phyloP scores from a whole-genome alignment of 2,797 vertebrate genomes.

The Kryptolebias ocellatus region DNA sequence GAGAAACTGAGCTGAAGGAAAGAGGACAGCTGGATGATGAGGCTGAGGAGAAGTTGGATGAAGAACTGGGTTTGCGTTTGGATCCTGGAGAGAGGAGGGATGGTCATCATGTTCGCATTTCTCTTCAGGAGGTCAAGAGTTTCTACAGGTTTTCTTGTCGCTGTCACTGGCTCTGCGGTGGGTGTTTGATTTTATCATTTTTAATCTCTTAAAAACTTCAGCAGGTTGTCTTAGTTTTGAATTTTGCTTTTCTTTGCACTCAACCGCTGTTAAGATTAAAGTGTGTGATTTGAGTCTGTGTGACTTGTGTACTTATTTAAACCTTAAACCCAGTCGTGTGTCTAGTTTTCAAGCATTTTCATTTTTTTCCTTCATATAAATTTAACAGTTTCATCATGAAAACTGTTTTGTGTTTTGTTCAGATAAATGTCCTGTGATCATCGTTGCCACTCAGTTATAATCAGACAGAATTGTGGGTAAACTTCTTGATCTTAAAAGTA shows the following conservation, averaged over 20 bases:
- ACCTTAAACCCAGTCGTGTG: too few relatives aligned
- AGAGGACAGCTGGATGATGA: conserved; percentile 5
- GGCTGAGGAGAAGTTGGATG: conserved; percentile 5
- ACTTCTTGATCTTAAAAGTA: neutral
- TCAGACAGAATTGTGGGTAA: neutral
- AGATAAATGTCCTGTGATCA: neutral
- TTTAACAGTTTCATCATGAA: neutral
- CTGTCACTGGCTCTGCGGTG: conserved; percentile 80
- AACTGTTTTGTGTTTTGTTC: neutral
- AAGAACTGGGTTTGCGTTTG: conserved; percentile 51
- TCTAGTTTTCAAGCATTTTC: neutral
- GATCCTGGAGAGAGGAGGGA: conserved; percentile 56
- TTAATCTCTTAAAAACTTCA: too few relatives aligned
- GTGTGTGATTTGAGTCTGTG: too few relatives aligned
- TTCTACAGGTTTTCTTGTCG: conserved; percentile 78
- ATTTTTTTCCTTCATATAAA: neutral
- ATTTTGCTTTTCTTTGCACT: neutral
- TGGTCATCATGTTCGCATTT: conserved; percentile 69
- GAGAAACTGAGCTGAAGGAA: neutral
- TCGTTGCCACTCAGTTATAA: neutral
- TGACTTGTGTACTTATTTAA: neutral
- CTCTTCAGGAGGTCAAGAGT: conserved; percentile 79
- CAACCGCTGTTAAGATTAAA: neutral
- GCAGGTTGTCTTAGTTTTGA: neutral
- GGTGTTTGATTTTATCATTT: conserved; percentile 46